Base-by-base conservation (phyloP, 2,113 vertebrate genomes). In the Rhinoderma darwinii region DNA sequence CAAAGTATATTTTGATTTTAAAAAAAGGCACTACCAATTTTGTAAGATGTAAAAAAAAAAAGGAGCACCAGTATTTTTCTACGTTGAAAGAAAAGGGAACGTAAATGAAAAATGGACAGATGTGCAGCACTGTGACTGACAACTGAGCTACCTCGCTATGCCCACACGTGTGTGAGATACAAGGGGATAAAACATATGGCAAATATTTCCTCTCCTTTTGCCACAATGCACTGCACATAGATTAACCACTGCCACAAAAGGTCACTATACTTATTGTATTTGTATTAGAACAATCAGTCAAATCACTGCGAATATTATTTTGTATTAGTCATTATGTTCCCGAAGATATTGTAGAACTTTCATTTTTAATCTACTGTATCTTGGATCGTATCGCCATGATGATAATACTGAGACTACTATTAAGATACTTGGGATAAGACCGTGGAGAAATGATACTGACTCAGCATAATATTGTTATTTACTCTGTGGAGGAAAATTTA, bases 61-160 rank as follows among this genome's bases (percentile, higher is more conserved):
- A 61, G 35, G n/a, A 39, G 27, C 76, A 88, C 88, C 91, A 91
- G 92, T 97, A 93, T 96, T 97, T 97, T 96, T 96, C 78, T 95
- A 95, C 85, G 88, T 91, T 66, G 83, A 27, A 89, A 59, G 66
- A 70, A 88, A 87, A 91, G 91, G 88, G 87, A 93, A 91, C 92
- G 90, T 88, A 89, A 88, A 86, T 89, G 88, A 89, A 92, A 89
- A 91, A 88, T 87, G 37, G 88, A 87, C 85, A 88, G 92, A 91
- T 89, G 89, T 89, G 89, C 91, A 90, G 90, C 78, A 84, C 89
- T 86, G 89, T 89, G 89, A 92, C 92, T 92, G 88, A 90, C 89
- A 94, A 90, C 92, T 91, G 93, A 93, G 94, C 93, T 93, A 93
- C 95, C 94, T 95, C 94, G 90, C 84, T 3, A 89, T 88, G 89